A percentile compares a stretch with the other conserved stretches of the same genome.
Evolutionary conservation across 2,797 vertebrate genomes (phyloP).

Genomic region (Hafferia zeledoni): DNA sequence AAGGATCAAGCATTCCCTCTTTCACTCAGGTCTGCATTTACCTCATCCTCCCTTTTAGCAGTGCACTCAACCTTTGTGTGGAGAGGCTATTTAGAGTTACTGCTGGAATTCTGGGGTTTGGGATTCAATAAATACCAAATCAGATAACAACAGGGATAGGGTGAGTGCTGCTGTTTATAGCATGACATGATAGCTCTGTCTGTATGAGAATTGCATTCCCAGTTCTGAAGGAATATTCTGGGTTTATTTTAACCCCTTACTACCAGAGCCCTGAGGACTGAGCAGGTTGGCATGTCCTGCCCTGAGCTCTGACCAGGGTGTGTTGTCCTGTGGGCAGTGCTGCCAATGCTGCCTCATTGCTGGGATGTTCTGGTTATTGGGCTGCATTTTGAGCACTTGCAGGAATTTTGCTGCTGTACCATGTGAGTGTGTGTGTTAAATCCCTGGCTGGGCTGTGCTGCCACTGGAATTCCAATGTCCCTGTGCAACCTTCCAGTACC

Average conservation of each 20-base stretch:
- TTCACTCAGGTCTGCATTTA: neutral
- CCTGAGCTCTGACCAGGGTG: neutral
- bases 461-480: neutral
- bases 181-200: neutral
- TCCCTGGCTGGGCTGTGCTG: neutral
- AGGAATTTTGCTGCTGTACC: fast-evolving
- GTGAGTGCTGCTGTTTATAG: neutral
- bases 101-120: neutral
- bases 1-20: too few relatives aligned
- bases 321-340: neutral
- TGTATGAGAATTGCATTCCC: neutral
- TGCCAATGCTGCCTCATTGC: neutral
- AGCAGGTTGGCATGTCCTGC: neutral
- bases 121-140: neutral
- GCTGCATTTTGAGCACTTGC: neutral
- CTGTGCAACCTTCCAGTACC: neutral
- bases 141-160: neutral
- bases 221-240: neutral
- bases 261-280: neutral
- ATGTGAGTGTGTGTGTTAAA: neutral
- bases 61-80: neutral
- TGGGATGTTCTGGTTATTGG: neutral
- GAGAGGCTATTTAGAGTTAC: neutral
- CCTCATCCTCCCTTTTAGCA: neutral
- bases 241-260: neutral